Percentiles rank a stretch among this genome's conserved stretches.
These are phyloP conservation scores for Gambusia affinis DNA, from an alignment of 2,113 vertebrate genomes.

Conservation along the genomic window DNA sequence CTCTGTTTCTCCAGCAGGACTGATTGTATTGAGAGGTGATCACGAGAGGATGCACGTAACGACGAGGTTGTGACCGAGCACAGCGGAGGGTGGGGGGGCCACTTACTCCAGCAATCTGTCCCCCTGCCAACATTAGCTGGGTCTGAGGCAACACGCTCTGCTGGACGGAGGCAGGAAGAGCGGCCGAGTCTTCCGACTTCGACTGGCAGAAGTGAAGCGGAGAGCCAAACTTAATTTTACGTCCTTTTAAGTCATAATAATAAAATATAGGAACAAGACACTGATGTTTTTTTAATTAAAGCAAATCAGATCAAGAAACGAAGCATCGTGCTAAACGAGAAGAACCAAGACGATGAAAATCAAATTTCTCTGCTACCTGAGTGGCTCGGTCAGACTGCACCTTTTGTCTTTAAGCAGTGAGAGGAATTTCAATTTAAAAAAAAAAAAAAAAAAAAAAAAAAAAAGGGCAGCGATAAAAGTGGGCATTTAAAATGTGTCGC, in stretches of 20 bases:
- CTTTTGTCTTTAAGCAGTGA: conserved; percentile 39
- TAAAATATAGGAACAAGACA: conserved; percentile 6
- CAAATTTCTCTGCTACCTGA: conserved; percentile 34
- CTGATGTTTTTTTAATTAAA: conserved; percentile 12
- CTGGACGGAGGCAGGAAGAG: conserved; percentile 89
- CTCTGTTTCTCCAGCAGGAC: conserved; percentile 11
- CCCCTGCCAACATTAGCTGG: conserved; percentile 96
- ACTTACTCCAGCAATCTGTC: conserved; percentile 98
- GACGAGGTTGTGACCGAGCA: conserved; percentile 31
- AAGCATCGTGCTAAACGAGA: neutral
- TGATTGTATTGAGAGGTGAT: conserved; percentile 17
- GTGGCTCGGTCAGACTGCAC: conserved; percentile 27
- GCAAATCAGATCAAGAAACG: conserved; percentile 1
- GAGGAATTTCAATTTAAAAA: conserved; percentile 56
- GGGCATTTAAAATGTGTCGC: conserved; percentile 73
- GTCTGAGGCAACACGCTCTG: conserved; percentile 93
- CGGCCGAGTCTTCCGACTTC: conserved; percentile 92
- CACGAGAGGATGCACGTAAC: conserved; percentile 28
- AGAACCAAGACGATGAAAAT: neutral
- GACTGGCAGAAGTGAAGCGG: conserved; percentile 83
- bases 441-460: too few species aligned
- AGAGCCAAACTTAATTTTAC: conserved; percentile 31
- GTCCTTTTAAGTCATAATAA: conserved; percentile 7
- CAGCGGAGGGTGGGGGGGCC: conserved; percentile 37
- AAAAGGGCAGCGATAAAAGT: conserved; percentile 49